These are phyloP conservation scores for Hippopotamyrus pictus DNA, from an alignment of 2,797 vertebrate species.

Conservation along the genomic window DNA sequence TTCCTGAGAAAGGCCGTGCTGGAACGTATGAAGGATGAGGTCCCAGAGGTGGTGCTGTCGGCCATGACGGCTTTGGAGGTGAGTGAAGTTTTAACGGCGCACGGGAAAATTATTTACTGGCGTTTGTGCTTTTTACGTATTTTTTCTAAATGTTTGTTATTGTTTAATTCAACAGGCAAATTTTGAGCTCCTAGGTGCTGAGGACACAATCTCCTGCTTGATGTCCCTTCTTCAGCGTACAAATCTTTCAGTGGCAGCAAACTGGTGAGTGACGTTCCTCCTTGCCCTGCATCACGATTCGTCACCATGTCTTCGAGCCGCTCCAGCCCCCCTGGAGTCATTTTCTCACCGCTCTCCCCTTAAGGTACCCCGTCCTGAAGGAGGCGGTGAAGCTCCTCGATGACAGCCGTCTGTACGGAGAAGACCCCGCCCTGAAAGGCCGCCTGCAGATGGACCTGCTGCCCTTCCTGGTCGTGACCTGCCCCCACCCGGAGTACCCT, in stretches of 20 bases:
- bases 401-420: constrained; percentile 53
- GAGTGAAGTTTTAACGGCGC: constrained; percentile 25
- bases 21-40: constrained; percentile 76
- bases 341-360: constrained; percentile 6
- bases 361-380: constrained; percentile 69
- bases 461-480: constrained; percentile 70
- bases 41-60: constrained; percentile 67
- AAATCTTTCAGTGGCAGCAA: constrained; percentile 52
- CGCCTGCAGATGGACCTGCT: constrained; percentile 64
- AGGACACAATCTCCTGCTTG: constrained; percentile 61
- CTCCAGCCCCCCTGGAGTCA: background rate
- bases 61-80: constrained; percentile 74
- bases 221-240: constrained; percentile 68
- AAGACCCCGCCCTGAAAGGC: constrained; percentile 49
- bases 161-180: constrained; percentile 53
- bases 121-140: background rate
- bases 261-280: constrained; percentile 62
- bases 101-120: background rate
- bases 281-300: background rate
- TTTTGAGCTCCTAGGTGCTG: constrained; percentile 55
- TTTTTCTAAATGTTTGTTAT: background rate
- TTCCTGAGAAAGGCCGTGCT: constrained; percentile 78
- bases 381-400: constrained; percentile 61
- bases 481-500: constrained; percentile 44
- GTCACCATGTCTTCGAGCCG: background rate